phyloP scores from a whole-genome alignment of 2,797 vertebrate species.

The Borostomias antarcticus region DNA sequence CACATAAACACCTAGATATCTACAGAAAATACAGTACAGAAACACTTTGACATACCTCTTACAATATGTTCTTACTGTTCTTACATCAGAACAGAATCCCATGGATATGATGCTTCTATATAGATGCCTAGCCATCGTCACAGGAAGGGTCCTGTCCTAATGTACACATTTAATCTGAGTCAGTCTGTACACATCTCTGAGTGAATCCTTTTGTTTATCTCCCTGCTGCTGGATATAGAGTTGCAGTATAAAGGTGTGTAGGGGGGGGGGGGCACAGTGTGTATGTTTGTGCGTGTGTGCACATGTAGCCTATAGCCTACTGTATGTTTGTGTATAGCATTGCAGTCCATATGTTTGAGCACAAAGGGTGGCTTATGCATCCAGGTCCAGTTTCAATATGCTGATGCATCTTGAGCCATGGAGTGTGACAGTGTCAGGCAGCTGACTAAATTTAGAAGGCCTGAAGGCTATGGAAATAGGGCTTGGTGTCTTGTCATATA shows the following conservation, averaged over 20 bases:
- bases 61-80: no score
- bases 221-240: background rate
- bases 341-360: conserved; percentile 45
- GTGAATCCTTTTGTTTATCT: conserved; percentile 26
- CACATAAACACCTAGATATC: background rate
- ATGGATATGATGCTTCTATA: conserved; percentile 5
- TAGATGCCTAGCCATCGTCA: background rate
- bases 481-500: conserved; percentile 9
- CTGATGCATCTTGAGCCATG: conserved; percentile 46
- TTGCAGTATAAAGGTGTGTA: background rate
- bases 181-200: background rate
- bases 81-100: conserved; percentile 21
- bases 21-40: no score
- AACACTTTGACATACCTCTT: no score
- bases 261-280: conserved; percentile 18
- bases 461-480: conserved; percentile 24
- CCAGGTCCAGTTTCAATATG: conserved; percentile 63
- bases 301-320: background rate
- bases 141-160: conserved; percentile 5
- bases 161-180: conserved; percentile 22
- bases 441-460: conserved; percentile 57
- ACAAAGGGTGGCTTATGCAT: conserved; percentile 55
- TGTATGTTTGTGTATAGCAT: conserved; percentile 51
- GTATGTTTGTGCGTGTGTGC: conserved; percentile 4
- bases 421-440: conserved; percentile 47